phyloP scores from a whole-genome alignment of 2,113 vertebrate genomes.

The Lonchura striata region DNA sequence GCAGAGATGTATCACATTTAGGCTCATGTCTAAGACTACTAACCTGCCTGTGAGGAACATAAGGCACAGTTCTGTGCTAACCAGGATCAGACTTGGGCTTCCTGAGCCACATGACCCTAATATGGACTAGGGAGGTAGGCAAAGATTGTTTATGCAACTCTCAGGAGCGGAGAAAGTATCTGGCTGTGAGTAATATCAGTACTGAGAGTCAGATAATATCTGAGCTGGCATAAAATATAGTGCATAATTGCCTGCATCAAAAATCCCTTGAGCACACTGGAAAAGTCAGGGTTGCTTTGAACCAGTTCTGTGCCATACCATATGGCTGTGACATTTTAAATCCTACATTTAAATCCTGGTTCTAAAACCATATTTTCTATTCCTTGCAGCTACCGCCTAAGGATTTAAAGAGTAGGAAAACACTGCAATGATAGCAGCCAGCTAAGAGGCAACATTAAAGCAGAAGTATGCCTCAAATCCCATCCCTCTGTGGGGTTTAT shows the following conservation, averaged over 20 bases:
- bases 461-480: constrained; percentile 11
- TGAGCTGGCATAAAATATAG: background rate
- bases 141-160: background rate
- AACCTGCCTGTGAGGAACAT: fast-evolving
- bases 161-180: background rate
- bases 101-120: background rate
- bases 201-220: background rate
- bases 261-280: background rate
- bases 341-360: background rate
- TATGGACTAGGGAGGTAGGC: background rate
- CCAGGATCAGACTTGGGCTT: background rate
- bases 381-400: background rate
- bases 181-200: background rate
- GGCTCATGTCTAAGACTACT: background rate
- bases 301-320: background rate
- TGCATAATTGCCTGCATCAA: background rate
- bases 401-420: constrained; percentile 4
- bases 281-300: background rate
- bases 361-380: constrained; percentile 4
- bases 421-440: background rate
- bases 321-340: background rate
- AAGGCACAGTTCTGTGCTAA: background rate
- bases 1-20: background rate
- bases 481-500: background rate
- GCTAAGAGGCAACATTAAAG: constrained; percentile 26